phyloP scores from a whole-genome alignment of 2,797 vertebrate species.

The Paedocypris micromegethes region DNA sequence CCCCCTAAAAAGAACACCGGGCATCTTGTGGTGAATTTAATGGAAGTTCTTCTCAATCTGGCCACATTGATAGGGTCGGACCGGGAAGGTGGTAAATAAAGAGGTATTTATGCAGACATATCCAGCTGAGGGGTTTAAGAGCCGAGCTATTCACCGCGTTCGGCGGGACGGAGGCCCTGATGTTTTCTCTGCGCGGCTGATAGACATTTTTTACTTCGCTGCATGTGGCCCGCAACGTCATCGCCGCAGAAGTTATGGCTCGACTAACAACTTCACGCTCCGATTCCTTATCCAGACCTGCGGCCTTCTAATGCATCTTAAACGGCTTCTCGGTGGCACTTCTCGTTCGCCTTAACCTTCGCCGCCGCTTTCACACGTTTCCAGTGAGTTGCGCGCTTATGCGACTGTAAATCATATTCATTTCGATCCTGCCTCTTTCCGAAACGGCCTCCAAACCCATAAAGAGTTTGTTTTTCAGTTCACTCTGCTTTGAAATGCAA shows the following conservation, averaged over 20 bases:
- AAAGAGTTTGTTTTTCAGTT: conserved; percentile 70
- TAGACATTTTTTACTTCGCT: conserved; percentile 38
- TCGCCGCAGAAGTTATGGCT: conserved; percentile 28
- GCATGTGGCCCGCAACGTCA: conserved; percentile 16
- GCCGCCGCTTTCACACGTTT: conserved; percentile 64
- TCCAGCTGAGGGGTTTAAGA: conserved; percentile 60
- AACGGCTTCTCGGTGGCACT: not conserved
- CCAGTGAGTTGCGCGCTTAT: conserved; percentile 68
- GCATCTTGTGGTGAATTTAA: conserved; percentile 59
- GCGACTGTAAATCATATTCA: conserved; percentile 66
- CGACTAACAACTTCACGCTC: conserved; percentile 21
- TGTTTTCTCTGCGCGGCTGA: conserved; percentile 63
- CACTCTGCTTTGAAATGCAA: conserved; percentile 75
- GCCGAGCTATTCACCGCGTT: conserved; percentile 66
- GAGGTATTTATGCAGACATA: conserved; percentile 63
- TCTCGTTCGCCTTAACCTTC: conserved; percentile 39
- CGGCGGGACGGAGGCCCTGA: conserved; percentile 50
- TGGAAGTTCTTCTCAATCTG: conserved; percentile 67
- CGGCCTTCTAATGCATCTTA: conserved; percentile 2
- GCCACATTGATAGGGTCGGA: conserved; percentile 8
- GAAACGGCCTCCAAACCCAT: conserved; percentile 66
- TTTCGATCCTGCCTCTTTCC: conserved; percentile 68
- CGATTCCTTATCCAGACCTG: conserved; percentile 26
- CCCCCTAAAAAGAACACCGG: conserved; percentile 42
- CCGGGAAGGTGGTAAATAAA: conserved; percentile 58